A percentile compares a stretch with the other conserved stretches of the same genome.
phyloP scores from a whole-genome alignment of 1,140 invertebrate genomes.

The Eriocheir sinensis region DNA sequence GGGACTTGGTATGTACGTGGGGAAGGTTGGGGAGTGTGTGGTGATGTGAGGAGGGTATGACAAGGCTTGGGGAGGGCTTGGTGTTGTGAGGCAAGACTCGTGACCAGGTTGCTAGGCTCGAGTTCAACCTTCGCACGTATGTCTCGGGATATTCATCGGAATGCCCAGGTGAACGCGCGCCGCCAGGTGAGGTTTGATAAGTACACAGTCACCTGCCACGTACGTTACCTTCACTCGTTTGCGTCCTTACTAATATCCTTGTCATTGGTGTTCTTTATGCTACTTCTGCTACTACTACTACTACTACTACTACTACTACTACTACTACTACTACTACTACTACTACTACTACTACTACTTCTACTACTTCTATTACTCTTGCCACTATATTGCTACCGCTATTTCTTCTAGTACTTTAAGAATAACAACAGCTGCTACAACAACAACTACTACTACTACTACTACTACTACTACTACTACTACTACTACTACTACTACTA shows the following conservation, averaged over 20 bases:
- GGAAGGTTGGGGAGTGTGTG: no score
- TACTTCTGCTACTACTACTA: no score
- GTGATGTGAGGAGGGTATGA: no score
- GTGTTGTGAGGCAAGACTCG: no score
- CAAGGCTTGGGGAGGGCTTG: no score
- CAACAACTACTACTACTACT: background rate
- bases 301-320: no score
- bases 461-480: slow-evolving; percentile 10
- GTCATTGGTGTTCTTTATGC: background rate
- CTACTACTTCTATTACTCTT: background rate
- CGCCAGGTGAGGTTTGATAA: no score
- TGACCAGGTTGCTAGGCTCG: no score
- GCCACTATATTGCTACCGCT: no score
- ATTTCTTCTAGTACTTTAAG: no score
- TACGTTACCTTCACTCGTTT: background rate
- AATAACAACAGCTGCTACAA: no score
- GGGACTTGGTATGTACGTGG: no score
- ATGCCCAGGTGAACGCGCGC: background rate
- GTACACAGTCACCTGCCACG: background rate
- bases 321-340: background rate
- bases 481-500: slow-evolving; percentile 17
- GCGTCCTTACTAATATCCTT: background rate
- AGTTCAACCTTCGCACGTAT: background rate
- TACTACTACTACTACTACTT: background rate
- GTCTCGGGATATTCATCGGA: background rate